Percentiles rank a stretch among this genome's conserved stretches.
phyloP scores from a whole-genome alignment of 2,888 invertebrate species.

The Epistrophella euchroma region DNA sequence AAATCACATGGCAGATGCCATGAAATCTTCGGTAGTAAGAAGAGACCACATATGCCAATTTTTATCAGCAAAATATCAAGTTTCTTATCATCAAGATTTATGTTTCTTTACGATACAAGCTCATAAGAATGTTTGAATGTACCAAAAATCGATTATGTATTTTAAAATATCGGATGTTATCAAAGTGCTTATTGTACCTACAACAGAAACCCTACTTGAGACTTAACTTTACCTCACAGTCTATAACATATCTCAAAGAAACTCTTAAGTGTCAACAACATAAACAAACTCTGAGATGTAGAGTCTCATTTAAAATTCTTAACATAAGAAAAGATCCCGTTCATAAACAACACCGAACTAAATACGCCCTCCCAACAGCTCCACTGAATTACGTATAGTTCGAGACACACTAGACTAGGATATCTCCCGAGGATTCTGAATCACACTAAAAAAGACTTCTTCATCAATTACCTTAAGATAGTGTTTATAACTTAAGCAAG shows the following conservation, averaged over 20 bases:
- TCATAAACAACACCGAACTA: conserved; percentile 6
- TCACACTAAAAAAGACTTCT: conserved; percentile 12
- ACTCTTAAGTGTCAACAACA: conserved; percentile 62
- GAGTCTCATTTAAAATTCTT: conserved; percentile 59
- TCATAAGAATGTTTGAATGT: too few relatives aligned
- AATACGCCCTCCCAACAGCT: conserved; percentile 4
- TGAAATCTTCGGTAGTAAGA: too few relatives aligned
- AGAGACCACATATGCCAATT: too few relatives aligned
- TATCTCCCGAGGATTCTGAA: conserved; percentile 2
- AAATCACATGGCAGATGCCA: too few relatives aligned
- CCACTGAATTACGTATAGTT: neutral
- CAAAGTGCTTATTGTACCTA: too few relatives aligned
- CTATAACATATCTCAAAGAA: neutral
- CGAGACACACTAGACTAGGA: neutral
- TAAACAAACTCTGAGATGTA: conserved; percentile 39
- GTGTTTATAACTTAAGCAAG: conserved; percentile 36
- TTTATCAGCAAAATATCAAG: too few relatives aligned
- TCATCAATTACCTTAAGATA: conserved; percentile 38
- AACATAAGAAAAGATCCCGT: neutral
- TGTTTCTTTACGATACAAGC: too few relatives aligned
- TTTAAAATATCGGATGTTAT: too few relatives aligned
- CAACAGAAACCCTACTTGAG: neutral
- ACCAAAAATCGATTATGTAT: too few relatives aligned
- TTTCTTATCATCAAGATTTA: too few relatives aligned
- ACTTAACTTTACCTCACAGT: neutral